Evolutionary conservation across 2,113 vertebrate genomes (phyloP).

Genomic region (Crotophaga sulcirostris): DNA sequence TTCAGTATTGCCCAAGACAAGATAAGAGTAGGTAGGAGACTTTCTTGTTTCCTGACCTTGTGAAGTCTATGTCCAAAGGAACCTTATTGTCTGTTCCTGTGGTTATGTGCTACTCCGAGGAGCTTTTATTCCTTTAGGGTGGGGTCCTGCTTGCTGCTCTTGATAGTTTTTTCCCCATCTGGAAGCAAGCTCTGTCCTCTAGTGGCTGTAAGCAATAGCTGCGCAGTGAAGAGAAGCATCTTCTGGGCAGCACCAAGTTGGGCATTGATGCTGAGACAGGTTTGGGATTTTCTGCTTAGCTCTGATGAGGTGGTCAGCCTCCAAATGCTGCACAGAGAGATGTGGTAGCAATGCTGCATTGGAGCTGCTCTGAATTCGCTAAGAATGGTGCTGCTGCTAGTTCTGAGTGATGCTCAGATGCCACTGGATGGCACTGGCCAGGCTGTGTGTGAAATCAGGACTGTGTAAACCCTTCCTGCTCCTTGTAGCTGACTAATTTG

Average conservation of each 20-base stretch:
- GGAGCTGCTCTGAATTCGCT: neutral
- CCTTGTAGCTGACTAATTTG: neutral
- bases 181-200: conserved; percentile 29
- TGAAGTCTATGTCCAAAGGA: rapidly evolving
- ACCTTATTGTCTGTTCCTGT: neutral
- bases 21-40: conserved; percentile 86
- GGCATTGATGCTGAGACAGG: neutral
- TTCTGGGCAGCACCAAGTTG: neutral
- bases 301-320: neutral
- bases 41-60: neutral
- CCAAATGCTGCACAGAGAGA: rapidly evolving
- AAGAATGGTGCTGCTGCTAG: neutral
- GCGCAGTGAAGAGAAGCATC: neutral
- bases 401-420: neutral
- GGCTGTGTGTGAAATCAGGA: neutral
- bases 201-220: neutral
- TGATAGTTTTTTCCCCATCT: neutral
- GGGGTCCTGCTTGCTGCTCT: neutral
- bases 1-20: conserved; percentile 83
- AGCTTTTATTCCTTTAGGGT: neutral
- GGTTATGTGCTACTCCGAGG: neutral
- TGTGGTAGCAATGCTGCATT: rapidly evolving
- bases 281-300: neutral
- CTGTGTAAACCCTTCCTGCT: neutral
- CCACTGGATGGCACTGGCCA: neutral